Conservation (phyloP, 2,888 invertebrate genomes). For the Nomada hirtipes region DNA sequence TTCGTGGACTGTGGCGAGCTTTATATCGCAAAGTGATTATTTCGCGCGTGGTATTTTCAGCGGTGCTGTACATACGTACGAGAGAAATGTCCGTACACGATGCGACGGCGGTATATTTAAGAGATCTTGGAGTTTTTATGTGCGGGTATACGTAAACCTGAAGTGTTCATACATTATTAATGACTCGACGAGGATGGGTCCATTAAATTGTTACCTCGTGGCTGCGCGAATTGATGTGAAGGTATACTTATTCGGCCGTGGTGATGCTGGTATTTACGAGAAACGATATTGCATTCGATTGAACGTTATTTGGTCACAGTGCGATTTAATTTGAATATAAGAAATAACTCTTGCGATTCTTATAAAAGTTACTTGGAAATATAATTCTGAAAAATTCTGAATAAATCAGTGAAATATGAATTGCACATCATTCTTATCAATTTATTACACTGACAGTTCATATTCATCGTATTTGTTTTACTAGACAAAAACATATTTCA, state of each 20-base stretch:
- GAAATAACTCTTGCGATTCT: no score
- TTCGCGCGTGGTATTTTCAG: neutral
- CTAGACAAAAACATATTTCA: no score
- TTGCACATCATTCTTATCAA: no score
- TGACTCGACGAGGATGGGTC: conserved; percentile 11
- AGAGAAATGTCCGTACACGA: neutral
- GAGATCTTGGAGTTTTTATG: conserved; percentile 1
- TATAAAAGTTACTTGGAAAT: no score
- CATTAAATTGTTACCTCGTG: neutral
- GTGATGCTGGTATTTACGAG: conserved; percentile 3
- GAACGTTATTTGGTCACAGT: no score
- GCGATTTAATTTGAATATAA: no score
- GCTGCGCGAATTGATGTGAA: neutral
- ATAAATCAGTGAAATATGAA: no score
- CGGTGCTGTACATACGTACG: no score
- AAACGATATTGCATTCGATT: neutral
- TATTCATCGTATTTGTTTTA: no score
- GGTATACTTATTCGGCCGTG: conserved; percentile 2
- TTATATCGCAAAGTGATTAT: neutral
- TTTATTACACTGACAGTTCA: no score
- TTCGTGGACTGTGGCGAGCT: neutral
- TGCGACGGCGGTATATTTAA: neutral
- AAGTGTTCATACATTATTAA: conserved; percentile 34
- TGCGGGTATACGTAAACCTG: neutral
- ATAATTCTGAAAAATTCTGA: no score